A percentile compares a stretch with the other conserved stretches of the same genome.
Conservation (phyloP, 2,797 vertebrate genomes). For the Anabacerthia variegaticeps region DNA sequence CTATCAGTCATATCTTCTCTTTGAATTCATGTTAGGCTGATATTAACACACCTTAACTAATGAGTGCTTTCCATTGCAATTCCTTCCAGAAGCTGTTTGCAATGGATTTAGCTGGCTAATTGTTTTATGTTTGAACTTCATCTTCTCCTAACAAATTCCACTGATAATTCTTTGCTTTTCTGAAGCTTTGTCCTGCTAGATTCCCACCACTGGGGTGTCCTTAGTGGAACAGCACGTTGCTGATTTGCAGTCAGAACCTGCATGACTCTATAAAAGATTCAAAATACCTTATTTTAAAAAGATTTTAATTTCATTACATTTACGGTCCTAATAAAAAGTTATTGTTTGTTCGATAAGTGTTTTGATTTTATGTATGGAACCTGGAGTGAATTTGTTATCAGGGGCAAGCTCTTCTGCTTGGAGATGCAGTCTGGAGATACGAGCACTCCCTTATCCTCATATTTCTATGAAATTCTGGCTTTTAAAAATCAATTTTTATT, state of each 20-base stretch:
- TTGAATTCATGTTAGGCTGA: not conserved
- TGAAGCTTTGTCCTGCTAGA: not conserved
- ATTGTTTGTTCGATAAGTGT: not conserved
- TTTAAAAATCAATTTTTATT: not conserved
- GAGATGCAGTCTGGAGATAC: not conserved
- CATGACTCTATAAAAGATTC: not conserved
- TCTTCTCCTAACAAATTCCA: not conserved
- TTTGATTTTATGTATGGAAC: not conserved
- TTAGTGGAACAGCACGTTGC: not conserved
- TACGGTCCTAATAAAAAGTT: not conserved
- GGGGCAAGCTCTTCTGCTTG: not conserved
- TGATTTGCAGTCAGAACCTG: not conserved
- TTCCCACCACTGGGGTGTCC: not conserved
- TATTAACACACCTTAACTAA: constrained; percentile 16
- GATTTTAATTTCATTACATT: not conserved
- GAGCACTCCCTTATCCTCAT: not conserved
- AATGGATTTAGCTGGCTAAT: not conserved
- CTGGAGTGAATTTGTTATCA: not conserved
- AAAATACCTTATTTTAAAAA: not conserved
- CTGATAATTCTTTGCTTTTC: not conserved
- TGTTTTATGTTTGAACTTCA: not conserved
- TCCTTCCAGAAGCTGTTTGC: constrained; percentile 22
- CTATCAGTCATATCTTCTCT: not conserved
- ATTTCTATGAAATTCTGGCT: not conserved
- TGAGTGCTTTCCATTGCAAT: not conserved